These are phyloP conservation scores for Hydrolagus affinis DNA, from an alignment of 2,113 vertebrate species.

Conservation along the genomic window DNA sequence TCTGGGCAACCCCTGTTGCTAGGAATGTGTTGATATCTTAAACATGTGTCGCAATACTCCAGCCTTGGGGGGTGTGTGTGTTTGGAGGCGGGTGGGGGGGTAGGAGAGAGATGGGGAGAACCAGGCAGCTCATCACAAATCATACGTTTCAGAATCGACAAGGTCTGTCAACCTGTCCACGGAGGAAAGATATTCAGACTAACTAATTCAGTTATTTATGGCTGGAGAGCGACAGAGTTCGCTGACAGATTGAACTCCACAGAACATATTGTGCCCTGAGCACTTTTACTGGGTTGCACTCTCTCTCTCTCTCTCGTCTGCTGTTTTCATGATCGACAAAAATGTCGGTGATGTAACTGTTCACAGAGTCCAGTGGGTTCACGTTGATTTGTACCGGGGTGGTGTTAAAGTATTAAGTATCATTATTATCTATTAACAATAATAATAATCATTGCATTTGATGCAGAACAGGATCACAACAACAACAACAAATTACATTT, in stretches of 20 bases:
- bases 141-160: background rate
- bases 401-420: background rate
- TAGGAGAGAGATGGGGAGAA: background rate
- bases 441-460: too few relatives aligned
- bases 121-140: background rate
- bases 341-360: background rate
- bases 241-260: background rate
- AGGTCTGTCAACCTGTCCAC: background rate
- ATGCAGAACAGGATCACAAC: too few relatives aligned
- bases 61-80: background rate
- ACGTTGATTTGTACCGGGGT: background rate
- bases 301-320: background rate
- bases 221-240: background rate
- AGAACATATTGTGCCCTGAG: background rate
- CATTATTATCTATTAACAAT: too few relatives aligned
- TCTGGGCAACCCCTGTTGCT: background rate
- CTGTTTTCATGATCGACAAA: background rate
- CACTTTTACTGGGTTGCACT: background rate
- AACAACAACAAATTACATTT: too few relatives aligned
- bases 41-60: background rate
- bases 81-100: too few relatives aligned
- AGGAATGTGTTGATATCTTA: background rate
- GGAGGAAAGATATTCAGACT: background rate
- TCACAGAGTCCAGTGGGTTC: background rate
- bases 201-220: constrained; percentile 6